These are phyloP conservation scores for Echinarachnius parma DNA, from an alignment of 53 echinoderm and acorn worm genomes.

Conservation along the genomic window DNA sequence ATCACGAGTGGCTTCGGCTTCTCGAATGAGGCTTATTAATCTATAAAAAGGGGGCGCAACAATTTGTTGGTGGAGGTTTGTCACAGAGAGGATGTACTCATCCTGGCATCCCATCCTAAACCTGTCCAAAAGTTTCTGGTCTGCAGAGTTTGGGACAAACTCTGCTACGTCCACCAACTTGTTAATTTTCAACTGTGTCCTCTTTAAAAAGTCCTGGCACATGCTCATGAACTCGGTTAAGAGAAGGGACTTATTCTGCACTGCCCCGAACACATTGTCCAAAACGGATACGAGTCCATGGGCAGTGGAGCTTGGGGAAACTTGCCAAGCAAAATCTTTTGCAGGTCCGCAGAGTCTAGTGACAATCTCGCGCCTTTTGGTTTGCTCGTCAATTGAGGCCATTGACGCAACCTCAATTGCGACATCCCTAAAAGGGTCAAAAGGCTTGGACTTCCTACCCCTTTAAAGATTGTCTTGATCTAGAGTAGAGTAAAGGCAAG, in stretches of 20 bases:
- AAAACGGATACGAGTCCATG: not conserved
- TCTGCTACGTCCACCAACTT: slow-evolving; percentile 6
- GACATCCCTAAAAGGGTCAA: not conserved
- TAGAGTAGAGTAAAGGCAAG: too few species aligned
- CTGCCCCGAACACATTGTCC: not conserved
- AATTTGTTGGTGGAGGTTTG: slow-evolving; percentile 7
- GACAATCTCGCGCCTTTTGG: not conserved
- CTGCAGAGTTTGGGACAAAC: not conserved
- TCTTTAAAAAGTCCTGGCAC: slow-evolving; percentile 17
- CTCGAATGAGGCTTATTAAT: not conserved
- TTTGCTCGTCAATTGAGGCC: not conserved
- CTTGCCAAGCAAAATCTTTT: slow-evolving; percentile 13
- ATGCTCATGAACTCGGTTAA: slow-evolving; percentile 11
- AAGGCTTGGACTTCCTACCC: too few species aligned
- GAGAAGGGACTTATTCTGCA: slow-evolving; percentile 16
- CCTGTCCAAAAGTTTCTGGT: slow-evolving; percentile 4
- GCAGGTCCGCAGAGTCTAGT: not conserved
- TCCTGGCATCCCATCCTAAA: slow-evolving; percentile 19
- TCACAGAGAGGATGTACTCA: not conserved
- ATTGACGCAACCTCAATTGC: not conserved
- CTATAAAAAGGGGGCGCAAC: slow-evolving; percentile 6
- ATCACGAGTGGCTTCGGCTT: slow-evolving; percentile 13
- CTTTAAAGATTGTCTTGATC: too few species aligned
- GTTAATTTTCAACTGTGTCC: not conserved
- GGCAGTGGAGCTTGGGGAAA: not conserved